A percentile compares a stretch with the other conserved stretches of the same genome.
These are phyloP conservation scores for Podargus strigoides DNA, from an alignment of 2,797 vertebrate species.

Conservation along the genomic window DNA sequence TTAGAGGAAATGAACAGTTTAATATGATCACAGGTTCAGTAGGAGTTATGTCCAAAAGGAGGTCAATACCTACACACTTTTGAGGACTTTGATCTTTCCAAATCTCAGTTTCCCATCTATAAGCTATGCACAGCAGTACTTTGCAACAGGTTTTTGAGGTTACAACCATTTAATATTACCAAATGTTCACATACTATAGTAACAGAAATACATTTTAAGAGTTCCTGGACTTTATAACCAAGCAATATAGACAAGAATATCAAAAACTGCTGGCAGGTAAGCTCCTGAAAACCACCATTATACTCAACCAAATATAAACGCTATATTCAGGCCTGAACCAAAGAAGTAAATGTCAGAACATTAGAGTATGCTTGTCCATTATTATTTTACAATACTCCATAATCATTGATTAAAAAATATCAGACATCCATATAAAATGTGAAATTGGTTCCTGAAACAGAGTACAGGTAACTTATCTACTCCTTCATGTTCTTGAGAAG, in stretches of 20 bases:
- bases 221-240: background rate
- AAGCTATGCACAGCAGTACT: background rate
- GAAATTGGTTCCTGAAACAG: background rate
- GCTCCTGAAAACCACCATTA: background rate
- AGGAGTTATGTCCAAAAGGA: background rate
- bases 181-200: background rate
- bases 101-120: background rate
- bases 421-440: background rate
- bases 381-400: background rate
- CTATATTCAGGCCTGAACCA: background rate
- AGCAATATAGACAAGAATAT: background rate
- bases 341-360: background rate
- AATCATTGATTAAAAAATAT: background rate
- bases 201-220: background rate
- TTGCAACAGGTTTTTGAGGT: background rate
- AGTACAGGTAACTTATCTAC: background rate
- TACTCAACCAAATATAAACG: background rate
- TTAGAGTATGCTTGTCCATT: background rate
- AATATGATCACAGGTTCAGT: background rate
- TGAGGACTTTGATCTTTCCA: background rate
- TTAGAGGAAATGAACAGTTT: background rate
- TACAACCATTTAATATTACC: background rate
- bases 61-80: background rate
- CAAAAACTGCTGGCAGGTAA: background rate
- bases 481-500: background rate